These are phyloP conservation scores for Leucophenga maculata DNA, from an alignment of 2,888 invertebrate species.

Conservation along the genomic window DNA sequence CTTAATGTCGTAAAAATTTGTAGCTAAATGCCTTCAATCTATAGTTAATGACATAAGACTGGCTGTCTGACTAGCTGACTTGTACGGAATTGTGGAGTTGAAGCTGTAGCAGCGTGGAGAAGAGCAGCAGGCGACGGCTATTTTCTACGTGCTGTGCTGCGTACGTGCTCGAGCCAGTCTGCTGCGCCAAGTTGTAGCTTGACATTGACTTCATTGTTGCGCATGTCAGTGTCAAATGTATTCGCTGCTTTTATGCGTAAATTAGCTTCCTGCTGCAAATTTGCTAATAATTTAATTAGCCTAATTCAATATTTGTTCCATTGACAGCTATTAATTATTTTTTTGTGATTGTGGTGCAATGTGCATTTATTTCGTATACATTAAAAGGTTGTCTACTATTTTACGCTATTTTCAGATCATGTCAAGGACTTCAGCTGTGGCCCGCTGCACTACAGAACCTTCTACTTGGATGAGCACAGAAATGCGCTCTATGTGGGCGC, in stretches of 20 bases:
- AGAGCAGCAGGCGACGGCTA: neutral
- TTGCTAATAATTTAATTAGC: slow-evolving; percentile 64
- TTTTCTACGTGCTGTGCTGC: neutral
- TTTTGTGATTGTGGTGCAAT: too few species aligned
- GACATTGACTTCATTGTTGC: slow-evolving; percentile 4
- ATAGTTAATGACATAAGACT: slow-evolving; percentile 55
- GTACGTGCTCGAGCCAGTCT: slow-evolving; percentile 12
- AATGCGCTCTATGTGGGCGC: slow-evolving; percentile 94
- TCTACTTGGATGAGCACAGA: slow-evolving; percentile 88
- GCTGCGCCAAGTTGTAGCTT: slow-evolving; percentile 33
- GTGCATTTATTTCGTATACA: too few species aligned
- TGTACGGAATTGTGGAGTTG: neutral
- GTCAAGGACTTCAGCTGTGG: slow-evolving; percentile 94
- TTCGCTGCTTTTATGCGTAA: slow-evolving; percentile 39
- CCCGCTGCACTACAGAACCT: slow-evolving; percentile 91
- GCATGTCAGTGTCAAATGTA: slow-evolving; percentile 49
- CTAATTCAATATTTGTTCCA: slow-evolving; percentile 38
- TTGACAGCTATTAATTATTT: slow-evolving; percentile 48
- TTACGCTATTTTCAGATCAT: slow-evolving; percentile 81
- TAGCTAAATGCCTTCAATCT: slow-evolving; percentile 62
- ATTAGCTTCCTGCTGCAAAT: slow-evolving; percentile 52
- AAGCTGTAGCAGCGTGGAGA: neutral
- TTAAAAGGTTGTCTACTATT: neutral
- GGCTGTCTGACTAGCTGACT: slow-evolving; percentile 13
- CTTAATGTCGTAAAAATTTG: slow-evolving; percentile 62